Evolutionary conservation across 2,888 invertebrate species (phyloP).

Genomic region (Xestia ashworthii): DNA sequence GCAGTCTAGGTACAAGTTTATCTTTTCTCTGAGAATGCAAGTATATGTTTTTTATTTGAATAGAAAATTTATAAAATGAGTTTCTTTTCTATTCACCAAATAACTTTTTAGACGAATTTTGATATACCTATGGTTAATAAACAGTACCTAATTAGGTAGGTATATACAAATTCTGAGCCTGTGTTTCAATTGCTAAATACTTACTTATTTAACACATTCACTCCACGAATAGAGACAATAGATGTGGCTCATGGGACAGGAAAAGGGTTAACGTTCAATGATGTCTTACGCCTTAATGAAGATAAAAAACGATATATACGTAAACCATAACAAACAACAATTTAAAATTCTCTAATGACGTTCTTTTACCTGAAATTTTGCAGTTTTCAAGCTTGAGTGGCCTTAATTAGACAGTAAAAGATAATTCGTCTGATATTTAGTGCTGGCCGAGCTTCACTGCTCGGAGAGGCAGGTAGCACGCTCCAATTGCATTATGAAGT

Average conservation of each 20-base stretch:
- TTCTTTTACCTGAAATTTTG: slow-evolving; percentile 39
- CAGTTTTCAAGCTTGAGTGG: slow-evolving; percentile 61
- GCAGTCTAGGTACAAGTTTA: slow-evolving; percentile 38
- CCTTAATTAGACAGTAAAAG: slow-evolving; percentile 66
- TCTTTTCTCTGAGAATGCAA: slow-evolving; percentile 32
- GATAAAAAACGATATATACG: background rate
- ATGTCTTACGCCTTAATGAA: background rate
- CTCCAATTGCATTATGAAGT: slow-evolving; percentile 85
- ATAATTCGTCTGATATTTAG: slow-evolving; percentile 73
- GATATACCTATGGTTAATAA: background rate
- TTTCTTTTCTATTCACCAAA: background rate
- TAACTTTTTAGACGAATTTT: background rate
- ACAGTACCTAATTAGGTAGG: no score
- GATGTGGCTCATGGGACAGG: no score
- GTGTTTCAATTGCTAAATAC: background rate
- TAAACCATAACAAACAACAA: slow-evolving; percentile 3
- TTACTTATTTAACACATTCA: no score
- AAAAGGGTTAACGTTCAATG: background rate
- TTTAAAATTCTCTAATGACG: slow-evolving; percentile 18
- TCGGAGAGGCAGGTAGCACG: slow-evolving; percentile 77
- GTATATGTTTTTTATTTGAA: background rate
- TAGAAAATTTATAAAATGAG: no score
- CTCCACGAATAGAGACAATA: no score
- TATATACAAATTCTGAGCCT: background rate
- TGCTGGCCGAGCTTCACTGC: slow-evolving; percentile 72